Conservation (phyloP, 2,113 vertebrate species). For the Mirounga angustirostris region DNA sequence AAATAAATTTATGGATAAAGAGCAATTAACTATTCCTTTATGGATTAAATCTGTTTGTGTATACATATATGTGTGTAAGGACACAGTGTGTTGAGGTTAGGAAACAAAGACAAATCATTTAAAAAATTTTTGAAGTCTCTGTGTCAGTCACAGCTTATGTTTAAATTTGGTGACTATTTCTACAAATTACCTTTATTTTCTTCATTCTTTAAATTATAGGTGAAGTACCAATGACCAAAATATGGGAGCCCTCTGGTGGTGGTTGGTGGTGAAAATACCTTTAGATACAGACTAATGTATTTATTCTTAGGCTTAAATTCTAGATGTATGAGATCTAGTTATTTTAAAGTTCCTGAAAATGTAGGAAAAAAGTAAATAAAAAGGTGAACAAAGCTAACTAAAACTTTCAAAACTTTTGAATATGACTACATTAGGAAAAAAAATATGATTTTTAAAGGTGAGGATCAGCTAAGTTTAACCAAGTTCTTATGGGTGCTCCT, state of each 20-base stretch:
- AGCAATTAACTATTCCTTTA: background rate
- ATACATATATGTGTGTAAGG: background rate
- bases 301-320: background rate
- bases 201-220: background rate
- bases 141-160: background rate
- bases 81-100: background rate
- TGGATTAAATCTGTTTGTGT: background rate
- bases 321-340: background rate
- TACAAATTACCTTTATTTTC: background rate
- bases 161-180: background rate
- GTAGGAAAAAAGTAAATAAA: background rate
- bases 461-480: background rate
- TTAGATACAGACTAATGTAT: background rate
- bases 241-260: slow-evolving; percentile 76
- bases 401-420: background rate
- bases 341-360: slow-evolving; percentile 14
- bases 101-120: background rate
- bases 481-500: background rate
- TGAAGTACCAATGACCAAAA: slow-evolving; percentile 26
- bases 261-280: background rate
- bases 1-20: background rate
- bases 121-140: background rate
- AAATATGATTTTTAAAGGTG: background rate
- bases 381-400: background rate
- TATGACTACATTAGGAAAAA: background rate